Conservation (phyloP, 2,797 vertebrate genomes). For the Coluber constrictor region DNA sequence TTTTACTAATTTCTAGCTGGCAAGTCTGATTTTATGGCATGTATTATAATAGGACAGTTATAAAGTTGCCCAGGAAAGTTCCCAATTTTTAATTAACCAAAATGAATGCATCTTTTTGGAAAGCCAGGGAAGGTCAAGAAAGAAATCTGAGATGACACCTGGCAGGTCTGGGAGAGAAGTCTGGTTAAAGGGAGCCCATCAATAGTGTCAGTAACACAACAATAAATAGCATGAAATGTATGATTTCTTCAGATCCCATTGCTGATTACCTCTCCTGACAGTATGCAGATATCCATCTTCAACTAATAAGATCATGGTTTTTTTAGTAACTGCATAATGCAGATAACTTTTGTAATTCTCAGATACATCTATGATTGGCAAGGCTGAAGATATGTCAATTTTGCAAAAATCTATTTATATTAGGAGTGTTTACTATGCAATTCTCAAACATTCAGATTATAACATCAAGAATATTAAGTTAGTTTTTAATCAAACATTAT, state of each 20-base stretch:
- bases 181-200: neutral
- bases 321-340: neutral
- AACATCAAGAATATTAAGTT: neutral
- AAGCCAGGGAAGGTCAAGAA: neutral
- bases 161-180: neutral
- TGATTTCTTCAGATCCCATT: neutral
- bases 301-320: neutral
- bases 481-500: neutral
- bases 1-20: neutral
- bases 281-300: neutral
- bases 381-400: neutral
- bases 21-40: neutral
- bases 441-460: neutral
- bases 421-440: neutral
- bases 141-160: neutral
- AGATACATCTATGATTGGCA: neutral
- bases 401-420: neutral
- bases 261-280: neutral
- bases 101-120: neutral
- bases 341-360: neutral
- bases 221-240: neutral
- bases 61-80: neutral
- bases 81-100: neutral
- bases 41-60: neutral
- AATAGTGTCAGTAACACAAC: neutral